Percentiles rank a stretch among this genome's conserved stretches.
phyloP scores from a whole-genome alignment of 1,140 invertebrate genomes.

The Pachypeltis micranthus region DNA sequence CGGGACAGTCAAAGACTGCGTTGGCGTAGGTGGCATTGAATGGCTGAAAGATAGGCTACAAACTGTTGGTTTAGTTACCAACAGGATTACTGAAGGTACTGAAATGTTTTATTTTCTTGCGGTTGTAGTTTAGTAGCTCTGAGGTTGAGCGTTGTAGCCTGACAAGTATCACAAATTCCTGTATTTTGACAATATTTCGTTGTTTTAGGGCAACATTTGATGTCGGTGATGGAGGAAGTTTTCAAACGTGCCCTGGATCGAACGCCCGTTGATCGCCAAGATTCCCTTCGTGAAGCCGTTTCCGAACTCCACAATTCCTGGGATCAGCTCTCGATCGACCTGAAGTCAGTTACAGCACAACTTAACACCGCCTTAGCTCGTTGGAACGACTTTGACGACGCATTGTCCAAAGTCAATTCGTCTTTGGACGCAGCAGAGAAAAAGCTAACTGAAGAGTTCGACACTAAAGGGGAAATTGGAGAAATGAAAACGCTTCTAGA shows the following conservation, averaged over 20 bases:
- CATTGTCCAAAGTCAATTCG: conserved; percentile 50
- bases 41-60: conserved; percentile 74
- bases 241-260: conserved; percentile 75
- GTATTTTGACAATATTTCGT: background rate
- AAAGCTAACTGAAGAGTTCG: conserved; percentile 45
- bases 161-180: background rate
- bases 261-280: conserved; percentile 65
- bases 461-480: conserved; percentile 68
- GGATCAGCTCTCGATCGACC: conserved; percentile 69
- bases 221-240: conserved; percentile 64
- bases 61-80: conserved; percentile 39
- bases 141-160: too few species aligned
- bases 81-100: conserved; percentile 31
- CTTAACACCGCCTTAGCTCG: conserved; percentile 60
- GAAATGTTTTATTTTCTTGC: background rate
- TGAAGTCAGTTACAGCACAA: conserved; percentile 63
- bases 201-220: conserved; percentile 64
- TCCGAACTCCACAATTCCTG: conserved; percentile 61
- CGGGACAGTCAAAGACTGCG: conserved; percentile 65
- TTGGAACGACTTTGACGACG: conserved; percentile 70
- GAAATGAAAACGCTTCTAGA: conserved; percentile 85
- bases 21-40: conserved; percentile 63
- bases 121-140: background rate
- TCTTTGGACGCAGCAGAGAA: conserved; percentile 50
- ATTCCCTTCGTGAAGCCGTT: conserved; percentile 53